Conservation (phyloP, 2,888 invertebrate species). For the Hecatera dysodea region DNA sequence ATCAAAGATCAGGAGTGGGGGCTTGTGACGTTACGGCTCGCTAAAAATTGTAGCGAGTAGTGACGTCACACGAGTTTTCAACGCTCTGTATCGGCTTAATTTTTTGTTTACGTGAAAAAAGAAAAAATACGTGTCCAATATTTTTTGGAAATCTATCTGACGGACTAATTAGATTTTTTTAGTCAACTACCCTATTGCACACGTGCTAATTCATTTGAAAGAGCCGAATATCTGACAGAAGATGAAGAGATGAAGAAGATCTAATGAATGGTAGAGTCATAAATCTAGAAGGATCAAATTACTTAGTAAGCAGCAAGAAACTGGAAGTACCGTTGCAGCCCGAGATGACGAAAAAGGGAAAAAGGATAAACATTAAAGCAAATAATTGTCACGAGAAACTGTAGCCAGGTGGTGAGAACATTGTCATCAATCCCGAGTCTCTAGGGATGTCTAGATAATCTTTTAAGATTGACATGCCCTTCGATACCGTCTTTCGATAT, state of each 20-base stretch:
- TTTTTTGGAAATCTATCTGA: too few species aligned
- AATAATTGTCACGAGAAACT: constrained; percentile 17
- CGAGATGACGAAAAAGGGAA: neutral
- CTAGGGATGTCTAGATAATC: constrained; percentile 57
- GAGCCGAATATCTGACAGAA: neutral
- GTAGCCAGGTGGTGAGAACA: constrained; percentile 8
- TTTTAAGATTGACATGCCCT: constrained; percentile 64
- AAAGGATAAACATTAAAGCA: neutral
- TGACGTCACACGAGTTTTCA: too few species aligned
- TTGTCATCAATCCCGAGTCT: constrained; percentile 34
- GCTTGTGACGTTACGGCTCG: too few species aligned
- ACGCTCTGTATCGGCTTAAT: too few species aligned
- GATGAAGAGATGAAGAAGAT: too few species aligned
- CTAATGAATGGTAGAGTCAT: neutral
- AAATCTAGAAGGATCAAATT: neutral
- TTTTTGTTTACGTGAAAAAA: too few species aligned
- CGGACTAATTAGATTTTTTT: too few species aligned
- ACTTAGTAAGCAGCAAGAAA: neutral
- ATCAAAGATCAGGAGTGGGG: too few species aligned
- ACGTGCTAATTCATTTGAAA: neutral
- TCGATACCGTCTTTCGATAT: constrained; percentile 56
- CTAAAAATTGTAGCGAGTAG: too few species aligned
- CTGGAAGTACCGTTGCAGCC: too few species aligned
- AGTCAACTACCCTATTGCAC: too few species aligned
- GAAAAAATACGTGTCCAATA: too few species aligned